These are phyloP conservation scores for Myotis lucifugus DNA, from an alignment of 2,113 vertebrate species.

Conservation along the genomic window DNA sequence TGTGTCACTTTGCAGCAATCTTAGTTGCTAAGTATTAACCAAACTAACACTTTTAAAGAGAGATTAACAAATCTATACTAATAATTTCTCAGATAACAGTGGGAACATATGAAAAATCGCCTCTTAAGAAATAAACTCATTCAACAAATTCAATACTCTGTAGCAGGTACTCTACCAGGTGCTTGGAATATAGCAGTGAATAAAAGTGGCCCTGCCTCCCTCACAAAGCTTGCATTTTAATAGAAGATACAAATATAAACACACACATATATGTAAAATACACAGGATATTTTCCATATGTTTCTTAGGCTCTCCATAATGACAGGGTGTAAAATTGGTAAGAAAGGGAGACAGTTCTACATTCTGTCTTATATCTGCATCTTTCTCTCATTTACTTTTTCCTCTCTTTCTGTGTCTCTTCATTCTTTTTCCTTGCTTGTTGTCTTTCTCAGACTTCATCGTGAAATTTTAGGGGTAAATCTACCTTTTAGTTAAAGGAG, in stretches of 20 bases:
- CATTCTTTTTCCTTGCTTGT: not conserved
- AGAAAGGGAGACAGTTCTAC: not conserved
- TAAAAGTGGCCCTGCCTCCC: not conserved
- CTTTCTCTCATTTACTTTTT: not conserved
- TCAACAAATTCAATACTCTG: not conserved
- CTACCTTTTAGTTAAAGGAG: conserved; percentile 18
- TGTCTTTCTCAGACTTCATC: not conserved
- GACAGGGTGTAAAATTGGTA: not conserved
- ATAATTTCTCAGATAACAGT: not conserved
- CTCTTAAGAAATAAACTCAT: not conserved
- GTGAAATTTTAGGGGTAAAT: conserved; percentile 16
- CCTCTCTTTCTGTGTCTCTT: not conserved
- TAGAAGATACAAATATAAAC: not conserved
- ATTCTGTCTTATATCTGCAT: not conserved
- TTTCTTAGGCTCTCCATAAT: not conserved
- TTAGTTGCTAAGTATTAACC: conserved; percentile 5
- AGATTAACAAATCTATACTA: not conserved
- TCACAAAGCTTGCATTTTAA: not conserved
- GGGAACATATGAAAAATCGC: not conserved
- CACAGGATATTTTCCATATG: not conserved
- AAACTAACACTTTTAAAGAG: conserved; percentile 36
- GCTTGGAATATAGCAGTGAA: not conserved
- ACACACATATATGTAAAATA: not conserved
- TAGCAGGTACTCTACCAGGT: not conserved
- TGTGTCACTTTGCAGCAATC: not conserved